Evolutionary conservation across 1,140 invertebrate species (phyloP).

Genomic region (Mycetomoellerius zeteki): DNA sequence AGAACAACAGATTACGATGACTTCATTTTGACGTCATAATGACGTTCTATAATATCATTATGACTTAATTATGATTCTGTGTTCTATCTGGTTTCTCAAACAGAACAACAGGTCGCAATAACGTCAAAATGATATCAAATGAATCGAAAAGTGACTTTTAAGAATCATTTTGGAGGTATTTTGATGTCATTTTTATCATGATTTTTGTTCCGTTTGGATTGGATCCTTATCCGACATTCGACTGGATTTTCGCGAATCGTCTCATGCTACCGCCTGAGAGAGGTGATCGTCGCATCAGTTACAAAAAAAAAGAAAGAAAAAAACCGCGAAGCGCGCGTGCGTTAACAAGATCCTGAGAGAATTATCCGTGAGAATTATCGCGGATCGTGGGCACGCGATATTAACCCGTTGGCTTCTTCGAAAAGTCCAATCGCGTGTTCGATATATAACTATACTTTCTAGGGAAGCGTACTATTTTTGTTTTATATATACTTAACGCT

Average conservation of each 20-base stretch:
- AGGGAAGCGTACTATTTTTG: conserved; percentile 41
- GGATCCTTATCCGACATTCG: too few species aligned
- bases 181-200: too few species aligned
- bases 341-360: conserved; percentile 41
- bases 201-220: too few species aligned
- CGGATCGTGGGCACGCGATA: conserved; percentile 7
- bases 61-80: too few species aligned
- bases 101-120: too few species aligned
- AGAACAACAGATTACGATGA: too few species aligned
- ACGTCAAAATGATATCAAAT: too few species aligned
- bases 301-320: background rate
- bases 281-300: background rate
- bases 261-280: background rate
- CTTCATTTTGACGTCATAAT: too few species aligned
- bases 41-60: too few species aligned
- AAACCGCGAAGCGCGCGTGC: conserved; percentile 46
- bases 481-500: conserved; percentile 36
- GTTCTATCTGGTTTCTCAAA: too few species aligned
- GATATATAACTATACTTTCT: conserved; percentile 50
- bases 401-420: conserved; percentile 45
- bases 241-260: background rate
- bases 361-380: conserved; percentile 26
- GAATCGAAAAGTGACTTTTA: too few species aligned
- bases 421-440: conserved; percentile 10
- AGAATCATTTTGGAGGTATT: too few species aligned